Base-by-base conservation (phyloP, 2,113 vertebrate species). In the Rhinogobius similis region DNA sequence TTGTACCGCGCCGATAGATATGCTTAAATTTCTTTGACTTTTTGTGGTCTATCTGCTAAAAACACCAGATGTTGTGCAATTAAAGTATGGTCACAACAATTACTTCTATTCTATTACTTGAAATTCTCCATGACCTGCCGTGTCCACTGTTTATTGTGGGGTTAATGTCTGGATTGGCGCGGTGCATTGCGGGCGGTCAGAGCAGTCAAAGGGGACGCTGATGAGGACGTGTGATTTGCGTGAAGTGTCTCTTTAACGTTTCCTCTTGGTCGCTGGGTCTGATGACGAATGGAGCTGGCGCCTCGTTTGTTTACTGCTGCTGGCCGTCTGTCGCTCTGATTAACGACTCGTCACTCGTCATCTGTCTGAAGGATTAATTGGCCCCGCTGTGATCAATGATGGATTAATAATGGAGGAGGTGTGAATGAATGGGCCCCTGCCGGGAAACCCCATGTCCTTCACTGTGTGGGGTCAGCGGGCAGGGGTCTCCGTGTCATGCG, bases 351-450 rank as follows among this genome's bases (percentile, higher is more conserved):
- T 63, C 62, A 63, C 62, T 63, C 36, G 36, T 63, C 62, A 63
- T 63, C 62, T 63, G 62, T 63, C 39, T 23, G 21, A 39, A 41
- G 62, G 62, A 63, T 63, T 63, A 63, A 63, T 63, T 63, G 62
- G 62, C 62, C 62, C 62, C 62, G 39, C 62, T 63, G 62, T 63
- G 62, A 63, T 63, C 62, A 39, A 63, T 63, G 62, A 63, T 63
- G 62, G 62, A 63, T 63, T 41, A 63, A 63, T 63, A 63, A 63
- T 63, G 39, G 62, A 63, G 59, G 59, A 62, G 21, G n/a, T 63
- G 62, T 43, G 39, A 36, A 43, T 43, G 62, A 63, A 63, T 63
- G 32, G 14, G 62, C 62, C 62, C 62, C 62, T 63, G 62, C 12
- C 9, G 62, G 62, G 62, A 63, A 63, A 63, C 62, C 62, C 62